Conservation (phyloP, 2,113 vertebrate genomes). For the Passerina amoena region DNA sequence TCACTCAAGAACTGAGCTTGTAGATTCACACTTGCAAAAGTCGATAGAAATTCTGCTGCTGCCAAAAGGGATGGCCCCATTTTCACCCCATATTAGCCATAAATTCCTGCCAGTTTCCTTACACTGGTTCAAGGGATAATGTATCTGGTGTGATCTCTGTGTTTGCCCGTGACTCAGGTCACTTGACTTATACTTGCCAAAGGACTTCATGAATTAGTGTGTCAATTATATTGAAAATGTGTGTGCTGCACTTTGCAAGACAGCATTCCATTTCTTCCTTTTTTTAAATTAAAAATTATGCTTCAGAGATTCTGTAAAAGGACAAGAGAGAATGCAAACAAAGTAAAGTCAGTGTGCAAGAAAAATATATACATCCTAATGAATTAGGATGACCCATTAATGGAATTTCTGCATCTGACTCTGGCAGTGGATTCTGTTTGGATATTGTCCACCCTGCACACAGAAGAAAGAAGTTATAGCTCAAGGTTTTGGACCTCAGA, state of each 20-base stretch:
- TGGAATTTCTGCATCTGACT: neutral
- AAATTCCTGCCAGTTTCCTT: neutral
- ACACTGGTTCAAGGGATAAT: neutral
- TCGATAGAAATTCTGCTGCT: neutral
- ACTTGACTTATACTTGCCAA: neutral
- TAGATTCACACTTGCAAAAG: neutral
- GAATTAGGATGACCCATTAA: neutral
- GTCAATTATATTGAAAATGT: neutral
- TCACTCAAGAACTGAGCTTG: neutral
- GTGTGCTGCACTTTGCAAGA: neutral
- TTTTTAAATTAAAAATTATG: neutral
- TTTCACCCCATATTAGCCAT: neutral
- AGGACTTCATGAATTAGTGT: neutral
- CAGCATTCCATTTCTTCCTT: neutral
- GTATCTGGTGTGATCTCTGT: neutral
- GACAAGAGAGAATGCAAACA: neutral
- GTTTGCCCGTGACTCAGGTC: neutral
- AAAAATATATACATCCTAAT: neutral
- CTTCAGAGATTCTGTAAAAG: neutral
- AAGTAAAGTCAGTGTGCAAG: neutral
- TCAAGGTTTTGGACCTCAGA: neutral
- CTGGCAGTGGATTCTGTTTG: neutral
- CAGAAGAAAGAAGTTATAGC: neutral
- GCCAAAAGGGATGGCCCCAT: neutral
- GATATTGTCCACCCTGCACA: neutral